Conservation (phyloP, 2,888 invertebrate species). For the Penaeus monodon region DNA sequence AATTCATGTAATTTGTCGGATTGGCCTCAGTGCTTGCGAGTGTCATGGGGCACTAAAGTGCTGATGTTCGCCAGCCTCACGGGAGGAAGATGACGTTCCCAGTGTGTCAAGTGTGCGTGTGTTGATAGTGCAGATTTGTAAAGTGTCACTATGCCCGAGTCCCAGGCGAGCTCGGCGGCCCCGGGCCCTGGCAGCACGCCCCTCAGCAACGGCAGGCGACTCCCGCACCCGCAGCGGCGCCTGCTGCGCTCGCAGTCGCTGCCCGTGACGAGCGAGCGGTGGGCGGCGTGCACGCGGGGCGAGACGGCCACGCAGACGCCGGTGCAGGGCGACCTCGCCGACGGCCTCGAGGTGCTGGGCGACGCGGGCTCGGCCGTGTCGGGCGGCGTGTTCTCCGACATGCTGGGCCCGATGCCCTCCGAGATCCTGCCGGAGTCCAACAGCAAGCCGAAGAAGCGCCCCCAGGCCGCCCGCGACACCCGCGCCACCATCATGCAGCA, state of each 20-base stretch:
- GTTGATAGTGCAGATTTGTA: neutral
- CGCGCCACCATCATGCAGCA: slow-evolving; percentile 60
- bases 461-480: slow-evolving; percentile 1
- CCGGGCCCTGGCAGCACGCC: neutral
- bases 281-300: slow-evolving; percentile 3
- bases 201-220: neutral
- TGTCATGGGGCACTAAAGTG: no score
- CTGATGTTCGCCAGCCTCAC: neutral
- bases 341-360: slow-evolving; percentile 6
- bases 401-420: slow-evolving; percentile 23
- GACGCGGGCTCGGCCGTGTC: slow-evolving; percentile 1
- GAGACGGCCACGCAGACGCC: neutral
- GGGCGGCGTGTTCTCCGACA: slow-evolving; percentile 16
- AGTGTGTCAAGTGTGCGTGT: slow-evolving; percentile 8
- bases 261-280: slow-evolving; percentile 23
- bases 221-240: slow-evolving; percentile 26
- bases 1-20: no score
- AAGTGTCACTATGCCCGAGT: slow-evolving; percentile 24
- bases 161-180: neutral
- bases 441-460: slow-evolving; percentile 1
- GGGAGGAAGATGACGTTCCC: neutral
- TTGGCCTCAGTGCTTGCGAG: no score
- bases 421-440: neutral
- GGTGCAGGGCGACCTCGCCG: neutral
- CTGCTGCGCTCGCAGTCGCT: slow-evolving; percentile 61